Base-by-base conservation (phyloP, 2,888 invertebrate genomes). In the Arctia plantaginis region DNA sequence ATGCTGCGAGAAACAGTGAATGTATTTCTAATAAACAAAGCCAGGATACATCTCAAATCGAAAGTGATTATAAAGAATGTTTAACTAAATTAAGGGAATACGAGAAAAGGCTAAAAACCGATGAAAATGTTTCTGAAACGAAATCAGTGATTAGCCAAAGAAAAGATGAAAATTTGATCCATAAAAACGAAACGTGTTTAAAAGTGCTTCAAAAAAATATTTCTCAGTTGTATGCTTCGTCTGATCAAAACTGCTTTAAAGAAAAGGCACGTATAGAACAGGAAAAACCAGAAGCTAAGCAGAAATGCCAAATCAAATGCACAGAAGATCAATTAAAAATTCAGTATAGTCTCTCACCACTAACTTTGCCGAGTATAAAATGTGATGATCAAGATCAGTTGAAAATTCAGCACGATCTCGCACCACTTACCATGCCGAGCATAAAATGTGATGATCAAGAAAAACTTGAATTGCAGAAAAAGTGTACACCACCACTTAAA, bases 111-210 rank as follows among this genome's bases (percentile, higher is more conserved):
- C 18, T 62, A 18, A 62, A 62, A 62, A 30, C 18, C 30, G 30
- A 62, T 67, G 3, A 47, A 67, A 23, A 47, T 23, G 4, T 47
- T 47, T 18, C 30, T 23, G 18, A 44, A 67, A 69, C 15, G 10
- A n/a, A 18, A 55, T 69, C 18, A 59, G 59, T 27, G 59, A 15
- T 59, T 20, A 27, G 27, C 3, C 59, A 69, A 39, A 30, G 6
- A 41, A 41, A 44, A 12, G 27, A 33, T 62, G 15, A 62, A 44
- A 1, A 6, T 10, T 39, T n/a, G n/a, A 39, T 39, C 10, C 41
- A 41, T 62, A 41, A 62, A 70, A 41, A 44, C 27, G 44, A 70
- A 18, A 18, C 20, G 13, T 70, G 70, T 44, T 44, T 70, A 15
- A 70, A 30, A 44, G 62, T 27, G 6, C 30, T 70, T 20, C 27